These are phyloP conservation scores for Apotomis betuletana DNA, from an alignment of 2,888 invertebrate genomes.

Conservation along the genomic window DNA sequence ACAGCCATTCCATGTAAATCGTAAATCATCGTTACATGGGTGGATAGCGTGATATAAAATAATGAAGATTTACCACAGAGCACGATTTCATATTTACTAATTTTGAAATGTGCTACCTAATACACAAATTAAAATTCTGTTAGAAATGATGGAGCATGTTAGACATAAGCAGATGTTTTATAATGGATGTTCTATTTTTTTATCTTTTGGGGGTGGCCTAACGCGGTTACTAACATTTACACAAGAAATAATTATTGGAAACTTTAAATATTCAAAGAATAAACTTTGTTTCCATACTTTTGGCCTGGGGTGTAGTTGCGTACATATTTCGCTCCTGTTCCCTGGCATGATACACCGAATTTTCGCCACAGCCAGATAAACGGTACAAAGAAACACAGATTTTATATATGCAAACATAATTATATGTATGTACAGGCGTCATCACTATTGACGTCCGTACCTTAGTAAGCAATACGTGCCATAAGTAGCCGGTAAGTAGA, in stretches of 20 bases:
- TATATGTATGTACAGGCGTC: conserved; percentile 7
- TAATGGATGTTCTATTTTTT: too few relatives aligned
- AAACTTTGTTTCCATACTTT: too few relatives aligned
- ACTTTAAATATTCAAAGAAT: too few relatives aligned
- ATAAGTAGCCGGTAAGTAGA: conserved; percentile 47
- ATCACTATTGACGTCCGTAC: conserved; percentile 34
- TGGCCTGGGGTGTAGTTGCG: too few relatives aligned
- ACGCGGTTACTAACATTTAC: too few relatives aligned
- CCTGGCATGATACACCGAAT: too few relatives aligned
- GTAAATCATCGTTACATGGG: conserved; percentile 17
- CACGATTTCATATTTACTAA: conserved; percentile 16
- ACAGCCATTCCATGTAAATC: not conserved
- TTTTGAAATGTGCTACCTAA: not conserved
- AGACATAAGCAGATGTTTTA: too few relatives aligned
- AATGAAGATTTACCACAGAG: conserved; percentile 21
- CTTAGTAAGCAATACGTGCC: conserved; percentile 38
- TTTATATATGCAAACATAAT: not conserved
- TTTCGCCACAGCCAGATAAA: not conserved
- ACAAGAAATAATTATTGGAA: too few relatives aligned
- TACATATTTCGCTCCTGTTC: too few relatives aligned
- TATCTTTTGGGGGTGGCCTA: too few relatives aligned
- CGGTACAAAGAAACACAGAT: not conserved
- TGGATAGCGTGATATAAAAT: conserved; percentile 29
- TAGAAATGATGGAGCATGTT: too few relatives aligned
- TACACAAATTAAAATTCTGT: not conserved